Base-by-base conservation (phyloP, 2,888 invertebrate species). In the Drosophila koepferae region DNA sequence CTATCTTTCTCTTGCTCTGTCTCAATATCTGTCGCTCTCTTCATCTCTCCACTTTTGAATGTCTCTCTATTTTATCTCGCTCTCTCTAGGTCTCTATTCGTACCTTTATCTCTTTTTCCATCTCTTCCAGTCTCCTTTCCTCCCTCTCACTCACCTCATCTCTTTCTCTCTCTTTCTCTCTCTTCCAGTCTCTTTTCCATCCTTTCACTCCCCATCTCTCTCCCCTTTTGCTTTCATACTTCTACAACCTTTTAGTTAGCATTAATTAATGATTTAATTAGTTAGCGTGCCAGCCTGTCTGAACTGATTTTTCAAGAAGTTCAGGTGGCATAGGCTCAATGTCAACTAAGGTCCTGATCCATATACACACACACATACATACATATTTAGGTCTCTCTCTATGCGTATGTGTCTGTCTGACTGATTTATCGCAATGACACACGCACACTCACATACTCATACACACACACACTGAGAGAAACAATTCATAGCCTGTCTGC, bases 271-370 rank as follows among this genome's bases (percentile, higher is more conserved):
- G 66, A 63, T 63, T 58, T 58, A 74, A 61, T 69, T 46, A 72
- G 62, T 43, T 46, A 55, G 44, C 20, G 16, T 36, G 31, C 23
- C 40, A 41, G 18, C 36, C 51, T 76, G 55, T 59, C 65, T 82
- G 69, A 72, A 80, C 75, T 70, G 65, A 75, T 80, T 87, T 77
- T 61, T 49, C 67, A 66, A 36, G 34, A 34, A 48, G 49, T 44
- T 63, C 28, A 76, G 71, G 48, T 54, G 43, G 38, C 49, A 59
- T 20, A 38, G 31, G 31, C 70, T 51, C 43, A 69, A 58, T 69
- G 70, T 68, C 49, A 69, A 60, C 54, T 48, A 41, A 63, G 63
- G 38, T 43, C 38, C 41, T 51, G 34, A 41, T 51, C 23, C 14
- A 31, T 14, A 41, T 49, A 44, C 36, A 38, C 10, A 36, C 14